A percentile compares a stretch with the other conserved stretches of the same genome.
phyloP scores from a whole-genome alignment of 2,797 vertebrate species.

The Pteropus rufus region DNA sequence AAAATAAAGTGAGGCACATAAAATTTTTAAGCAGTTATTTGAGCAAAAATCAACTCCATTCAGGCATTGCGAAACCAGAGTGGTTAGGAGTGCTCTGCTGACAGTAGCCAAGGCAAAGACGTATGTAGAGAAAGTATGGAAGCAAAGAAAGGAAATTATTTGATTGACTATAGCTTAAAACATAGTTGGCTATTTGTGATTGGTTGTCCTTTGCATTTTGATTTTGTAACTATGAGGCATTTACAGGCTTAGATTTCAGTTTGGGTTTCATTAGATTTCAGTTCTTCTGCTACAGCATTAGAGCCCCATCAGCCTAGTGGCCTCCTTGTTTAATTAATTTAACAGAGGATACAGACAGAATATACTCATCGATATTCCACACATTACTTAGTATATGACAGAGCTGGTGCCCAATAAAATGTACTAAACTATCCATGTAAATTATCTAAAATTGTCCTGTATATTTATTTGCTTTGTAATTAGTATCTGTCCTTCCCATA shows the following conservation, averaged over 20 bases:
- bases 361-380: not conserved
- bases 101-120: not conserved
- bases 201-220: not conserved
- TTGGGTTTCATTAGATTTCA: not conserved
- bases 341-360: not conserved
- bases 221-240: not conserved
- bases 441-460: not conserved
- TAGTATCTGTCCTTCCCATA: not conserved
- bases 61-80: not conserved
- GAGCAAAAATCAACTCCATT: not conserved
- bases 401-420: not conserved
- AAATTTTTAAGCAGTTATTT: not conserved
- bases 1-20: not conserved
- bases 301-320: not conserved
- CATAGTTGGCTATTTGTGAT: not conserved
- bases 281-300: not conserved
- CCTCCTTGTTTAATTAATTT: not conserved
- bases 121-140: not conserved
- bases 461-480: not conserved
- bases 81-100: not conserved
- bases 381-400: not conserved
- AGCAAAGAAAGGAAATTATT: not conserved
- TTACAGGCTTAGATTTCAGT: not conserved
- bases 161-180: not conserved
- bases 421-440: not conserved